A percentile compares a stretch with the other conserved stretches of the same genome.
Conservation (phyloP, 2,888 invertebrate species). For the Andrena praecox region DNA sequence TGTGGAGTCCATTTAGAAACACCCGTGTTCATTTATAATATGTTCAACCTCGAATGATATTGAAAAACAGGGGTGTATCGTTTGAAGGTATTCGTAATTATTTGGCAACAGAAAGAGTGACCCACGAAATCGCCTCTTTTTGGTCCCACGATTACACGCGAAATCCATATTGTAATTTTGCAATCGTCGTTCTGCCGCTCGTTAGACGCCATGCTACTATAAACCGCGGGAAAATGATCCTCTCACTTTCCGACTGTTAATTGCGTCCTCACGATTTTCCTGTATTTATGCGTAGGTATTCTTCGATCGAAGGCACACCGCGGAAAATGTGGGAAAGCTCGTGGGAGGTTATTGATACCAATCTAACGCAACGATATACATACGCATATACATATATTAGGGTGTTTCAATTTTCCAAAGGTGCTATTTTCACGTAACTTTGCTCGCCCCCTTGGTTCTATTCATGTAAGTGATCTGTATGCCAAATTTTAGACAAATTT, state of each 20-base stretch:
- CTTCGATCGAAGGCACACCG: background rate
- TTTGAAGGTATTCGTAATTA: no score
- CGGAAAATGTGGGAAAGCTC: background rate
- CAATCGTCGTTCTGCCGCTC: background rate
- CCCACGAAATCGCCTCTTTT: no score
- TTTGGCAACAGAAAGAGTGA: no score
- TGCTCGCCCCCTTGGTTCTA: no score
- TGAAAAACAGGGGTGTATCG: no score
- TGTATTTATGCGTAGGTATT: background rate
- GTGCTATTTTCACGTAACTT: no score
- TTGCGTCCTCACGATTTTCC: background rate
- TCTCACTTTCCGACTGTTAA: background rate
- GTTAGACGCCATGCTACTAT: background rate
- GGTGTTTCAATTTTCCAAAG: no score
- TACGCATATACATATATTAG: no score
- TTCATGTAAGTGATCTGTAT: no score
- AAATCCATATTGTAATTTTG: background rate
- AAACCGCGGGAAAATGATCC: background rate
- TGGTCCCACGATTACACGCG: no score
- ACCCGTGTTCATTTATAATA: background rate
- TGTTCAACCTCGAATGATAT: no score
- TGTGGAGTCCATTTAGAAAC: background rate
- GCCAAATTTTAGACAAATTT: no score
- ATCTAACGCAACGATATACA: conserved; percentile 15
- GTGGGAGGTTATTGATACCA: background rate